Percentiles rank a stretch among this genome's conserved stretches.
phyloP scores from a whole-genome alignment of 2,113 vertebrate species.

The Xiphophorus maculatus region DNA sequence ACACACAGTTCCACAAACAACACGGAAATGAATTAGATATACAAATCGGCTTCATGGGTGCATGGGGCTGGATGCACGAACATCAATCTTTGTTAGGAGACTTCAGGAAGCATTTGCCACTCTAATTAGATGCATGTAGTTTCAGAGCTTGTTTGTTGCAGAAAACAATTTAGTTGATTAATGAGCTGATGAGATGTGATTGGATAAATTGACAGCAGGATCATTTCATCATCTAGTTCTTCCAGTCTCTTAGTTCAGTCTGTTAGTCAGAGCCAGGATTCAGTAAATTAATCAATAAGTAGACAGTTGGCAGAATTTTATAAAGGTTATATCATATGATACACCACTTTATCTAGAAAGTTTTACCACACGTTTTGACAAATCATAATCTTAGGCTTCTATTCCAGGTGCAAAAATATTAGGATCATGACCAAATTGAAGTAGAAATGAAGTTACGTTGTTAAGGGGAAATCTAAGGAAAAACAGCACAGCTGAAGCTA shows the following conservation, averaged over 20 bases:
- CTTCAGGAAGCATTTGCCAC: slow-evolving; percentile 52
- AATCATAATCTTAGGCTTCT: neutral
- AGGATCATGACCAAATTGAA: neutral
- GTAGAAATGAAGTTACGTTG: neutral
- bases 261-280: neutral
- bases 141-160: slow-evolving; percentile 51
- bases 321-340: neutral
- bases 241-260: slow-evolving; percentile 26
- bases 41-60: neutral
- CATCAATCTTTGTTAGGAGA: slow-evolving; percentile 60
- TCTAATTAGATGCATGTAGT: slow-evolving; percentile 54
- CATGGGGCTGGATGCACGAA: slow-evolving; percentile 16
- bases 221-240: slow-evolving; percentile 53
- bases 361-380: neutral
- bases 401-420: neutral
- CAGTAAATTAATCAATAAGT: neutral
- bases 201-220: slow-evolving; percentile 58
- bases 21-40: neutral
- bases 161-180: slow-evolving; percentile 56
- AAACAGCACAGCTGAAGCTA: neutral
- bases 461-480: neutral
- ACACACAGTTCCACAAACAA: neutral
- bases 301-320: neutral
- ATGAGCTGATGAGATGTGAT: slow-evolving; percentile 54
- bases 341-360: neutral